A percentile compares a stretch with the other conserved stretches of the same genome.
Evolutionary conservation across 2,888 invertebrate genomes (phyloP).

Genomic region (Thysanoteuthis rhombus): DNA sequence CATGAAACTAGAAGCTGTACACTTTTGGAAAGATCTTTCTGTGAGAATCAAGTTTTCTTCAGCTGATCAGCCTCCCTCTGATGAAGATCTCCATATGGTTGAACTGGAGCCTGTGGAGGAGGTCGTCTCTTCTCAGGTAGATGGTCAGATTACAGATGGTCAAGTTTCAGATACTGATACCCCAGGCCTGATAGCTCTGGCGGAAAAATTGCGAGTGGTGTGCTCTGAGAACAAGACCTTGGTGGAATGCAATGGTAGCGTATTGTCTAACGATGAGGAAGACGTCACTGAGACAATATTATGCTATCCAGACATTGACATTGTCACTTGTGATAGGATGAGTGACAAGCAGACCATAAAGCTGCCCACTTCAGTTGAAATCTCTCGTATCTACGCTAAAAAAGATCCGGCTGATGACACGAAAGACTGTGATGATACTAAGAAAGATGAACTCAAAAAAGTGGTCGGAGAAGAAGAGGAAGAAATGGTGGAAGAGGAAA

Average conservation of each 20-base stretch:
- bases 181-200: not conserved
- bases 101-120: conserved; percentile 18
- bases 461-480: not conserved
- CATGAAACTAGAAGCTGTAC: conserved; percentile 42
- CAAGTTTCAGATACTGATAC: not conserved
- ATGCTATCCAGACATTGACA: conserved; percentile 17
- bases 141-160: not conserved
- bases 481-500: not conserved
- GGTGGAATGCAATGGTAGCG: not conserved
- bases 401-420: not conserved
- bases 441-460: not conserved
- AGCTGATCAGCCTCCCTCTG: conserved; percentile 27
- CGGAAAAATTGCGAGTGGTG: not conserved
- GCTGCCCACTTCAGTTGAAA: not conserved
- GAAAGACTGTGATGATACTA: not conserved
- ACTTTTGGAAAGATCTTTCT: conserved; percentile 44
- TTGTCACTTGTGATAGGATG: conserved; percentile 2
- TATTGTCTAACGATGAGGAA: not conserved
- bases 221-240: not conserved
- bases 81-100: not conserved
- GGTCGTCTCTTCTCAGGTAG: not conserved
- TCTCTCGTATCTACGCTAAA: not conserved
- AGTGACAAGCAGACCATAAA: not conserved
- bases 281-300: conserved; percentile 17
- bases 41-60: conserved; percentile 34